Evolutionary conservation across 2,888 invertebrate species (phyloP).

Genomic region (Tuta absoluta): DNA sequence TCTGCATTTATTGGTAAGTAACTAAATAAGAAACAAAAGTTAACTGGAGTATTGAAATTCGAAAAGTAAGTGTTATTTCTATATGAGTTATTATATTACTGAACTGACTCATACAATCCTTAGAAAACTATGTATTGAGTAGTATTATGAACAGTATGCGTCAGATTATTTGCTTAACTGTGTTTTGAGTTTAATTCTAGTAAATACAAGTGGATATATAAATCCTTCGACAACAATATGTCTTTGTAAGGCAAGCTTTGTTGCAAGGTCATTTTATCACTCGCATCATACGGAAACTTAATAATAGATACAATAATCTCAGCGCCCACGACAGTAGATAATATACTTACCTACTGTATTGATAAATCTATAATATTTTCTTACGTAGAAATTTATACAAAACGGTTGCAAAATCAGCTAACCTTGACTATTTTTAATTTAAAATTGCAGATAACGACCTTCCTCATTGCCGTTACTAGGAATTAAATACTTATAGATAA

Average conservation of each 20-base stretch:
- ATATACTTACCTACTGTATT: background rate
- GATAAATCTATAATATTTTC: too few species aligned
- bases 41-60: background rate
- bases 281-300: background rate
- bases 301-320: background rate
- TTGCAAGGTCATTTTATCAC: background rate
- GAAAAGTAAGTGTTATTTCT: background rate
- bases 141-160: too few species aligned
- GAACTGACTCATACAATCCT: too few species aligned
- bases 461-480: too few species aligned
- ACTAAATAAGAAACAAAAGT: background rate
- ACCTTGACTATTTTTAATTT: too few species aligned
- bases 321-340: background rate
- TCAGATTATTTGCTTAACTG: too few species aligned
- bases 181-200: background rate
- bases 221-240: background rate
- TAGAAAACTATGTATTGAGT: too few species aligned
- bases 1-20: constrained; percentile 89
- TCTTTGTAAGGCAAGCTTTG: background rate
- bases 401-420: background rate
- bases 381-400: too few species aligned
- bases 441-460: too few species aligned
- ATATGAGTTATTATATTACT: too few species aligned
- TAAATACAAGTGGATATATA: background rate
- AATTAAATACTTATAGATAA: too few species aligned